Conservation (phyloP, 2,888 invertebrate species). For the Drosophila engyochracea region DNA sequence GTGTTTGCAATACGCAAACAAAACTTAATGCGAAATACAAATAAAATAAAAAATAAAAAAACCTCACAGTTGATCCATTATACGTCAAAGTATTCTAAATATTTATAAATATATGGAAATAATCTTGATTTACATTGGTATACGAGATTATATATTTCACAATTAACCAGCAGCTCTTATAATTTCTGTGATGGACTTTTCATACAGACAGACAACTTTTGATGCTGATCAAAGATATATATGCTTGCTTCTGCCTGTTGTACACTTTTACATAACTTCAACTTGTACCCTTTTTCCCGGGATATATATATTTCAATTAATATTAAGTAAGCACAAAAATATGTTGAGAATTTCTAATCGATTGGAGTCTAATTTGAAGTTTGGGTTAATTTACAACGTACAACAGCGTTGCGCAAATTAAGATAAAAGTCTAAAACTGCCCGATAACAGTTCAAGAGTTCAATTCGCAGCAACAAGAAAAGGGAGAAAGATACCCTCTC, state of each 20-base stretch:
- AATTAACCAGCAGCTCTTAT: background rate
- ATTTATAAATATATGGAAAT: background rate
- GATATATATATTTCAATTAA: background rate
- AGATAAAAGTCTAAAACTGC: conserved; percentile 17
- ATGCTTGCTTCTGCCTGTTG: no score
- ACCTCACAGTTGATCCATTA: background rate
- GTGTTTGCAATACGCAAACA: conserved; percentile 27
- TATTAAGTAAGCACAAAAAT: background rate
- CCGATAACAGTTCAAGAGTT: conserved; percentile 13
- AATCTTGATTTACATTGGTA: background rate
- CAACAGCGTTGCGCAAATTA: conserved; percentile 15
- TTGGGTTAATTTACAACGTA: background rate
- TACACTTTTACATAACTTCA: background rate
- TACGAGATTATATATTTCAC: no score
- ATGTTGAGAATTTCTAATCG: background rate
- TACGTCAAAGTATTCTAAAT: background rate
- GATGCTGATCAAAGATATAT: background rate
- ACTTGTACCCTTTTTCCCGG: background rate
- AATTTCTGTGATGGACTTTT: background rate
- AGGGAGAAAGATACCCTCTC: background rate
- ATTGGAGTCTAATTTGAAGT: background rate
- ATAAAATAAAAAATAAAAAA: no score
- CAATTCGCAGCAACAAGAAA: conserved; percentile 7
- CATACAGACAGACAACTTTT: background rate
- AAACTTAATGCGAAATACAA: conserved; percentile 6